These are phyloP conservation scores for Papilio glaucus DNA, from an alignment of 1,140 invertebrate genomes.

Conservation along the genomic window DNA sequence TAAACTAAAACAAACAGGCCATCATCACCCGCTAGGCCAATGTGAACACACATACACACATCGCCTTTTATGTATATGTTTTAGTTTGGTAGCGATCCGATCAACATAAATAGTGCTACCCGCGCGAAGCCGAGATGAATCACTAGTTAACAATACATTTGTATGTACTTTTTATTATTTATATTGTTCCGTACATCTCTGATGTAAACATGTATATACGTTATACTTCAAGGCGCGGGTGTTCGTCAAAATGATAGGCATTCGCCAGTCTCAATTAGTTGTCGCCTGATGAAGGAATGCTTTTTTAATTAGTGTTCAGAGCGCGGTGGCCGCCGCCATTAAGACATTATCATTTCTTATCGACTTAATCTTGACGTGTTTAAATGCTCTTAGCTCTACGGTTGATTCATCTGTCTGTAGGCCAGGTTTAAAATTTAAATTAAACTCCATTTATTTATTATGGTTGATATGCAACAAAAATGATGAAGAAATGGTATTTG, in stretches of 20 bases:
- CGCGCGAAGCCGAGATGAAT: too few relatives aligned
- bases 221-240: neutral
- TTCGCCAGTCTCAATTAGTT: slow-evolving; percentile 49
- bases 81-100: too few relatives aligned
- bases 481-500: too few relatives aligned
- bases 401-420: slow-evolving; percentile 41
- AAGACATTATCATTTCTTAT: slow-evolving; percentile 61
- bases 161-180: too few relatives aligned
- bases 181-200: too few relatives aligned
- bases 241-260: slow-evolving; percentile 42
- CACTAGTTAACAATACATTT: too few relatives aligned
- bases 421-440: slow-evolving; percentile 15
- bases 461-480: too few relatives aligned
- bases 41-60: too few relatives aligned
- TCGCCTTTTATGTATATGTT: too few relatives aligned
- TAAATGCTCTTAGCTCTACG: slow-evolving; percentile 47
- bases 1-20: too few relatives aligned
- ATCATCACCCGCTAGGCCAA: too few relatives aligned
- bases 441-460: neutral
- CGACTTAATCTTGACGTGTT: slow-evolving; percentile 51
- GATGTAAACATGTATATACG: neutral
- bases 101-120: too few relatives aligned
- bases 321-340: slow-evolving; percentile 58
- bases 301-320: slow-evolving; percentile 50
- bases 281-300: slow-evolving; percentile 53